These are phyloP conservation scores for Bombycilla garrulus DNA, from an alignment of 2,113 vertebrate genomes.

Conservation along the genomic window DNA sequence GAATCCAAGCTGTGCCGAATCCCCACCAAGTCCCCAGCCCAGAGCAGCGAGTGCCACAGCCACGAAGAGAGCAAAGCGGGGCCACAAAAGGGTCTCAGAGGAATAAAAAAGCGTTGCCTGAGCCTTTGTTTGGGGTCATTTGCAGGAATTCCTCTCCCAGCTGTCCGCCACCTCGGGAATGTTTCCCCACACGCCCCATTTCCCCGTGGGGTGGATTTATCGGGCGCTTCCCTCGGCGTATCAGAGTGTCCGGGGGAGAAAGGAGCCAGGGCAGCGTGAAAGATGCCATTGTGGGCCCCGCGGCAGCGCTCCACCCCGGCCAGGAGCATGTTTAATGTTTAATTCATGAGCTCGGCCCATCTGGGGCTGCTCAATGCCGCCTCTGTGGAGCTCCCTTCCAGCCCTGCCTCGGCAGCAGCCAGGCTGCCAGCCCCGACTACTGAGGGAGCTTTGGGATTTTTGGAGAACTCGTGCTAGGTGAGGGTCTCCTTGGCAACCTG, in stretches of 20 bases:
- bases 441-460: not conserved
- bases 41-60: fast-evolving
- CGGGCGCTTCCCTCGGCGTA: not conserved
- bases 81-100: not conserved
- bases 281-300: not conserved
- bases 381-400: not conserved
- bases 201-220: not conserved
- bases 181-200: not conserved
- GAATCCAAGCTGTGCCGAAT: fast-evolving
- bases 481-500: slow-evolving; percentile 18
- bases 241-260: not conserved
- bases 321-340: not conserved
- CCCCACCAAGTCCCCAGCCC: not conserved
- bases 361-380: not conserved
- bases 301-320: not conserved
- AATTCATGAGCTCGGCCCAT: slow-evolving; percentile 6
- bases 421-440: not conserved
- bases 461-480: not conserved
- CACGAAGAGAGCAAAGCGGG: not conserved
- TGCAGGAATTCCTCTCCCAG: not conserved
- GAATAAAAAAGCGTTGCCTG: not conserved
- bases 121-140: slow-evolving; percentile 2
- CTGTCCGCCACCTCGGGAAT: not conserved
- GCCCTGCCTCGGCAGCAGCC: not conserved
- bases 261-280: not conserved